These are phyloP conservation scores for Clarias laeviceps DNA, from an alignment of 2,797 vertebrate genomes.

Conservation along the genomic window DNA sequence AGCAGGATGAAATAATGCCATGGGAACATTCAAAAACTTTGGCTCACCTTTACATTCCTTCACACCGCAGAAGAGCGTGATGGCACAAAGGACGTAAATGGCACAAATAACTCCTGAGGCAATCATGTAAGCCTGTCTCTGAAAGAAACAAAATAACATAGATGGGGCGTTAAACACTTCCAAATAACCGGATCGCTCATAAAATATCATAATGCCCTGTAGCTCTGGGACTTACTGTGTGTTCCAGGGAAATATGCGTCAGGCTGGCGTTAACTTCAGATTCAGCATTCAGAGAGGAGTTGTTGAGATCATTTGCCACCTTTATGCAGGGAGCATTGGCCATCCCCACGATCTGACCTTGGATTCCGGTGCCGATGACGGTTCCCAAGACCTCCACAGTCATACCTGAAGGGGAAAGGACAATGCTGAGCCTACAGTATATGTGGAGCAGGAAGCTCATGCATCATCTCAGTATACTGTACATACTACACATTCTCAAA, in stretches of 20 bases:
- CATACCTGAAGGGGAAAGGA: slow-evolving; percentile 81
- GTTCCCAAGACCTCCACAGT: slow-evolving; percentile 92
- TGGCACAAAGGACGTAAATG: slow-evolving; percentile 86
- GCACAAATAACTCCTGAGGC: slow-evolving; percentile 86
- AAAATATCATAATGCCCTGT: background rate
- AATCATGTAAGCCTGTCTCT: slow-evolving; percentile 89
- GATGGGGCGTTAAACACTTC: slow-evolving; percentile 1
- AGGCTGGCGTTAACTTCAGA: slow-evolving; percentile 66
- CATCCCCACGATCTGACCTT: slow-evolving; percentile 92
- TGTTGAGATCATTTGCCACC: slow-evolving; percentile 20
- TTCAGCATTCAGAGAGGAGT: slow-evolving; percentile 45
- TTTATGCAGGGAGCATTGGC: slow-evolving; percentile 79
- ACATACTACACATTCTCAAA: background rate
- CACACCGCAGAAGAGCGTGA: slow-evolving; percentile 82
- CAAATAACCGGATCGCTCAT: background rate
- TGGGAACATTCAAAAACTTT: background rate
- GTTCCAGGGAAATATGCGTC: slow-evolving; percentile 69
- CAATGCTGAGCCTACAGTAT: background rate
- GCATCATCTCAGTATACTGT: too few relatives aligned
- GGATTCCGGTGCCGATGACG: slow-evolving; percentile 89
- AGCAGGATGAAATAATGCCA: background rate
- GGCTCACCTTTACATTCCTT: slow-evolving; percentile 84
- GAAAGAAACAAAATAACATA: slow-evolving; percentile 13
- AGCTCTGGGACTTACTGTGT: slow-evolving; percentile 74
- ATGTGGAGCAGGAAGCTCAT: background rate